phyloP scores from a whole-genome alignment of 2,797 vertebrate genomes.

The Gobio occitaniae region DNA sequence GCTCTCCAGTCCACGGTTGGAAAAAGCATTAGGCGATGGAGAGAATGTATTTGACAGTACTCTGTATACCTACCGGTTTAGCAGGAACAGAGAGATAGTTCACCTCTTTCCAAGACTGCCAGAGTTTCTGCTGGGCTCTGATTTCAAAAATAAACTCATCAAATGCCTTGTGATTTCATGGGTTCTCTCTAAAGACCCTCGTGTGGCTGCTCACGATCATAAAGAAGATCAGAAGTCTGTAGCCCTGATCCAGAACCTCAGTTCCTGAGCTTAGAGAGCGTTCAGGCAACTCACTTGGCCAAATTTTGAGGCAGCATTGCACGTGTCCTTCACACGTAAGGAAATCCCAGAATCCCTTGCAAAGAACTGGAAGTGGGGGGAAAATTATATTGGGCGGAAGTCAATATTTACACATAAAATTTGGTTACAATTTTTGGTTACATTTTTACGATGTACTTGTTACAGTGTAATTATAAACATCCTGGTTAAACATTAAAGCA shows the following conservation, averaged over 20 bases:
- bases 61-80: not conserved
- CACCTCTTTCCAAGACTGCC: conserved; percentile 38
- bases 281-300: not conserved
- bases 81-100: conserved; percentile 25
- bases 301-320: not conserved
- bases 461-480: not conserved
- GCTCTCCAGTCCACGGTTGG: conserved; percentile 67
- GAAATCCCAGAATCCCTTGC: not conserved
- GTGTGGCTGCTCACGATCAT: not conserved
- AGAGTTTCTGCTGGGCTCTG: conserved; percentile 35
- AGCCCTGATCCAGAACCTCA: not conserved
- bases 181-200: not conserved
- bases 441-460: not conserved
- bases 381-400: not conserved
- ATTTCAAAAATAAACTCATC: conserved; percentile 45
- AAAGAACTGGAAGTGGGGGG: not conserved
- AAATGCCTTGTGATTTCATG: conserved; percentile 11
- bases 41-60: conserved; percentile 19
- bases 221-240: conserved; percentile 21
- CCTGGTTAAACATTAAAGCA: too few relatives aligned
- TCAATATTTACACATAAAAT: not conserved
- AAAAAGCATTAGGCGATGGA: conserved; percentile 60
- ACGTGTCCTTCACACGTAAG: not conserved
- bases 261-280: not conserved
- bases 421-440: not conserved